Evolutionary conservation across 2,888 invertebrate species (phyloP), one percentile per base, ranked within the genome.

Genomic region (Chymomyza procnemis): DNA sequence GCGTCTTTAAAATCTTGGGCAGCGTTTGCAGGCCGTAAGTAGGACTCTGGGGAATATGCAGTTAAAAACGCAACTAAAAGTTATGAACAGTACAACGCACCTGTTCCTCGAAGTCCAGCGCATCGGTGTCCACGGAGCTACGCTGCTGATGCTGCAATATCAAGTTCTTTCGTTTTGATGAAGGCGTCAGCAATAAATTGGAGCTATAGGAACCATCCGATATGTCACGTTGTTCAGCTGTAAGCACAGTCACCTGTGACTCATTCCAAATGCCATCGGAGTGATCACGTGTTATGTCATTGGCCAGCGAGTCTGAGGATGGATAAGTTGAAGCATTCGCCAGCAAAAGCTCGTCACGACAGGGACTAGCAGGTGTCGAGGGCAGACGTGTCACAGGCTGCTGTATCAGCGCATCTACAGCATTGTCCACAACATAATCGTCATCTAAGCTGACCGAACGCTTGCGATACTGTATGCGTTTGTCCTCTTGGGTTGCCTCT

Each of bases 221-320:
- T n/a, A 81, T 82, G 19, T 89, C 89, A 16, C 80, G 72, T 3
- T 89, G 88, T 22, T 95, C 96, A 1, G 94, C 93, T 3, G 95
- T 95, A 46, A 96, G 92, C 16, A 96, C 95, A 0, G 96, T 96
- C 8, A 95, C 94, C 91, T 97, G 96, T 12, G 96, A 96, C 91
- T 96, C 96, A 91, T 96, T 97, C 96, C 96, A 96, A 86, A 96
- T 94, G 60, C 96, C 95, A 88, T 97, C 96, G 57, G 96, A 96
- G 90, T 96, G 96, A 89, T 96, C 96, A 86, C 95, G 92, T 30
- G 94, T 95, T 60, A 93, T 80, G 88, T 96, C 96, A 78, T 95
- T 95, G n/a, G 95, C 94, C 73, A 96, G 91, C 12, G 96, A 96
- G 90, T 96, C 96, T 81, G 94, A 96, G 41, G 96, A 96, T 58